Evolutionary conservation across 2,113 vertebrate species (phyloP), one percentile per base, ranked within the genome.

Genomic region (Psittacara wagleri): DNA sequence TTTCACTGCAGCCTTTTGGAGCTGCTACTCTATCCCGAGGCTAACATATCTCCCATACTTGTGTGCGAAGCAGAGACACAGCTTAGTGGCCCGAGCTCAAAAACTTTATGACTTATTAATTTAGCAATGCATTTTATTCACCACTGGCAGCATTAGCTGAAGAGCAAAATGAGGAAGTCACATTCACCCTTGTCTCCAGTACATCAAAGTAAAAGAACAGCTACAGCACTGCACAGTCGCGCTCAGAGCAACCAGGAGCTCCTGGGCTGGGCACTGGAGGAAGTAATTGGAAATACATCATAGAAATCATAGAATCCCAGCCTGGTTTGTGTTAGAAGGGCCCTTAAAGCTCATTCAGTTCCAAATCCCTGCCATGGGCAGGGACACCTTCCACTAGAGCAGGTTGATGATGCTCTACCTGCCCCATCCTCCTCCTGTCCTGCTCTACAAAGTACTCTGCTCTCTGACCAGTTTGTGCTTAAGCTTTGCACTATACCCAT

Each of bases 11-110:
- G 78, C 57, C 70, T 83, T 79, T 85, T 14, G 81, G 89, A 92
- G 81, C 52, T 87, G 94, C 73, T 93, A 95, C 87, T 69, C 83
- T 95, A 85, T 85, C 95, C 93, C 49, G 62, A 57, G 89, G 63
- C 80, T 49, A 76, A 90, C 81, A 31, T 91, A 73, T 83, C 95
- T 95, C 67, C 89, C 86, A 39, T 76, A 69, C 77, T 89, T n/a
- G 0, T 2, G 0, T 79, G 93, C 74, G 57, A 76, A 80, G 87
- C 57, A 76, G 48, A 70, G 33, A 4, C 22, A 91, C 64, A 85
- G 78, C 20, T 88, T 24, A 66, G 78, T 87, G 87, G 93, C 87
- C 37, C 2, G 0, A 84, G 62, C 78, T 62, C 84, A 83, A 57
- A 94, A 89, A 25, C 2, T 0, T 87, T 55, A 31, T 23, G 57